phyloP scores from a whole-genome alignment of 2,888 invertebrate genomes.

The Agrenia bidenticulata region DNA sequence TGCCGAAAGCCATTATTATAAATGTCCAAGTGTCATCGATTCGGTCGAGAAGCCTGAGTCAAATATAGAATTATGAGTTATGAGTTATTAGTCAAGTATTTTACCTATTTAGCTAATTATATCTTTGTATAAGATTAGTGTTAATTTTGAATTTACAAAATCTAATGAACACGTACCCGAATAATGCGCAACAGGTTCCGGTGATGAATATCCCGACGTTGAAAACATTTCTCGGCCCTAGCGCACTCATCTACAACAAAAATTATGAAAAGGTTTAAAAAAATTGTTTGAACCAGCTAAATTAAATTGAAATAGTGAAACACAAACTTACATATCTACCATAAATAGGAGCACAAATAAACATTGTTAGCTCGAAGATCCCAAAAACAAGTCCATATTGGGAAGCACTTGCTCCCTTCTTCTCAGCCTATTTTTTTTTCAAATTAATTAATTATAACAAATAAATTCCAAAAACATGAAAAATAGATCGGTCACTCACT shows the following conservation, averaged over 20 bases:
- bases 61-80: too few relatives aligned
- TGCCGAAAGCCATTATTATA: conserved; percentile 73
- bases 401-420: conserved; percentile 74
- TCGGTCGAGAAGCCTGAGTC: conserved; percentile 14
- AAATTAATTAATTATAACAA: too few relatives aligned
- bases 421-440: conserved; percentile 78
- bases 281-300: background rate
- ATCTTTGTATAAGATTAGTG: too few relatives aligned
- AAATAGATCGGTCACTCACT: too few relatives aligned
- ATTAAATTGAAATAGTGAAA: background rate
- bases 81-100: too few relatives aligned
- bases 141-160: too few relatives aligned
- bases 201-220: conserved; percentile 80
- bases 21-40: conserved; percentile 59
- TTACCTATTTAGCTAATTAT: too few relatives aligned
- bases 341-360: conserved; percentile 77
- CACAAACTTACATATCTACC: conserved; percentile 66
- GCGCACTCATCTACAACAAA: conserved; percentile 17
- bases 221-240: conserved; percentile 58
- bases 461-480: too few relatives aligned
- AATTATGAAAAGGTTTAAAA: background rate
- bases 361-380: conserved; percentile 78
- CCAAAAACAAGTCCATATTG: conserved; percentile 86
- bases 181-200: conserved; percentile 77
- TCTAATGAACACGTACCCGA: conserved; percentile 63